Evolutionary conservation across 2,888 invertebrate genomes (phyloP).

Genomic region (Pycnomerus fuliginosus): DNA sequence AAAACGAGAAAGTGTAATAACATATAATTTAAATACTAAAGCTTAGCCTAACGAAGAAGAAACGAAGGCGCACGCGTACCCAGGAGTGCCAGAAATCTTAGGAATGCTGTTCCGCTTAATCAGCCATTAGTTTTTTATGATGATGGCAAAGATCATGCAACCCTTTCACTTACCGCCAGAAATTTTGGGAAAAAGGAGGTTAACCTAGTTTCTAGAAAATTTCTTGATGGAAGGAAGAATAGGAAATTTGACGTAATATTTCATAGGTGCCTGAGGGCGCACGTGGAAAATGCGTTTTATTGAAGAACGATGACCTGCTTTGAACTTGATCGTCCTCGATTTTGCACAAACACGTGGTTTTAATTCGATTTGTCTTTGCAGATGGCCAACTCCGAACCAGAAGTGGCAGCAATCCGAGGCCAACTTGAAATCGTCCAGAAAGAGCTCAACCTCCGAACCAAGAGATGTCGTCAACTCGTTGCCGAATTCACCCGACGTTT

Average conservation of each 20-base stretch:
- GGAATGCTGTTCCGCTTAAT: conserved; percentile 45
- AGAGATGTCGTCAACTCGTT: conserved; percentile 68
- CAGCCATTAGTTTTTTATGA: conserved; percentile 39
- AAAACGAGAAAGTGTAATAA: no score
- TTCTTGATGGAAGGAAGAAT: no score
- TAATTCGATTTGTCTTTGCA: conserved; percentile 53
- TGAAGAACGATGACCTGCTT: no score
- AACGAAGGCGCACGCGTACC: conserved; percentile 23
- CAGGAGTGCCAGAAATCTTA: conserved; percentile 26
- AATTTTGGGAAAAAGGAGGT: no score
- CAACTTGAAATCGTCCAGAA: conserved; percentile 69
- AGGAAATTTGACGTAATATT: no score
- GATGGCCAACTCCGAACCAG: conserved; percentile 65
- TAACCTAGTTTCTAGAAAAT: no score
- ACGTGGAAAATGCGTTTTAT: no score
- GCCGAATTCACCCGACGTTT: conserved; percentile 64
- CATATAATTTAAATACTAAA: no score
- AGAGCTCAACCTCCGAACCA: conserved; percentile 64
- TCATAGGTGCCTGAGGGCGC: no score
- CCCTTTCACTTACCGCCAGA: no score
- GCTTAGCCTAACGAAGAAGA: no score
- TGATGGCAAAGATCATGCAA: conserved; percentile 30
- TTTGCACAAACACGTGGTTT: background rate
- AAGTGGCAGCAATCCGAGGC: conserved; percentile 59
- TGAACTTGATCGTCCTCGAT: no score